A percentile compares a stretch with the other conserved stretches of the same genome.
Evolutionary conservation across 2,113 vertebrate species (phyloP).

Genomic region (Rhizomys pruinosus): DNA sequence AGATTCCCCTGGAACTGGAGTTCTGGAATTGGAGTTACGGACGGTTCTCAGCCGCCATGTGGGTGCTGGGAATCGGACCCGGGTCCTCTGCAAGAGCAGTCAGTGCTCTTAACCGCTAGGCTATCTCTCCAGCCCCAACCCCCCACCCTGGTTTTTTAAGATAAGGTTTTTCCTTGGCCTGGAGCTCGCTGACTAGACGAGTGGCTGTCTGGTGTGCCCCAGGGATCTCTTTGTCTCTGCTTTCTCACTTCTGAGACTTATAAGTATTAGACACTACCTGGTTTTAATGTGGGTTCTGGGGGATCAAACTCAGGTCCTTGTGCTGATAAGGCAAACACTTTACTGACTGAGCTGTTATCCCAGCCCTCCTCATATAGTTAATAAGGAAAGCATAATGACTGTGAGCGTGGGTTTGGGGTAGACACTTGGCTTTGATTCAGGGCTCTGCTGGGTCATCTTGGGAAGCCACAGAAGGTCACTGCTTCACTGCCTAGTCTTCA

Average conservation of each 20-base stretch:
- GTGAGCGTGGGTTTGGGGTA: not conserved
- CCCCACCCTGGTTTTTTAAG: too few relatives aligned
- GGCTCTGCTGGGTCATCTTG: not conserved
- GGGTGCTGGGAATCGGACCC: too few relatives aligned
- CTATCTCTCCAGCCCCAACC: too few relatives aligned
- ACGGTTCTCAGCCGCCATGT: too few relatives aligned
- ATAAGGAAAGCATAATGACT: not conserved
- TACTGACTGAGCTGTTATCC: not conserved
- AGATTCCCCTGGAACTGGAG: too few relatives aligned
- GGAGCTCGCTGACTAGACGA: too few relatives aligned
- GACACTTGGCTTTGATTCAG: not conserved
- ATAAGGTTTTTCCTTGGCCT: not conserved
- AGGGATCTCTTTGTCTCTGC: not conserved
- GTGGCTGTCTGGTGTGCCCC: too few relatives aligned
- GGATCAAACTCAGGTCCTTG: not conserved
- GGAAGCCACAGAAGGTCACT: not conserved
- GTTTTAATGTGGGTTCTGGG: not conserved
- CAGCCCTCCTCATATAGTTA: not conserved
- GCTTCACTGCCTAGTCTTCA: not conserved
- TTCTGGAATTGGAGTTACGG: too few relatives aligned
- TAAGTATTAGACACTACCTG: not conserved
- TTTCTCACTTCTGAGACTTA: not conserved
- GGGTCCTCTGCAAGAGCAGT: too few relatives aligned
- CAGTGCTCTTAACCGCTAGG: too few relatives aligned
- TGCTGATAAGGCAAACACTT: not conserved